Base-by-base conservation (phyloP, 2,888 invertebrate species). In the Xylocampa areola region DNA sequence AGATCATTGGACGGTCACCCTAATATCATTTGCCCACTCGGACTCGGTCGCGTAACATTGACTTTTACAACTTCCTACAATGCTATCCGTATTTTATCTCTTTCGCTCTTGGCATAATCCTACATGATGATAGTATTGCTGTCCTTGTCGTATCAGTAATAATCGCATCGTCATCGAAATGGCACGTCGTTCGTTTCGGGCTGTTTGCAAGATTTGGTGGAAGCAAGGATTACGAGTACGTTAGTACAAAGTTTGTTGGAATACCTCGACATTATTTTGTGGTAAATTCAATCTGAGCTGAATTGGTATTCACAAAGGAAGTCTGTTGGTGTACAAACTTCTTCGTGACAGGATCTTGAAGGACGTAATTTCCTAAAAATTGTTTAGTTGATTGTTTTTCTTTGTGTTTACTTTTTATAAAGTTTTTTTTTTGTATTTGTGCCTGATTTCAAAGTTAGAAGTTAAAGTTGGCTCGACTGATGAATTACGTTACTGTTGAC, bases 21-120 rank as follows among this genome's bases (percentile, higher is more conserved):
- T 51, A 36, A 52, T 33, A 40, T 51, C 23, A 51, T 35, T 48
- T 36, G 51, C 53, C 48, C 66, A 47, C 51, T 63, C 58, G 63
- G 52, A 63, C 58, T 55, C 65, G 33, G 59, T 60, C 59, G 68
- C 63, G 52, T 74, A 71, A 59, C 75, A 72, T 72, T 75, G 63
- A 67, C 75, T 71, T 72, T 74, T 67, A 75, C 63, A 71, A 71
- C 68, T 66, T 59, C 37, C 67, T 50, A 47, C 43, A 54, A 44
- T 50, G 49, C 30, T 47, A 41, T 65, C 25, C 23, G 33, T 36
- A 1, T 37, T 33, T 41, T 30, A 11, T 66, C 72, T 51, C 55
- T 23, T 44, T 71, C 27, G 16, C 50, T 14, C 58, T 0, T n/a
- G 16, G 11, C 3, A 11, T 30, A 39, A 37, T 10, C n/a, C 2